phyloP scores from a whole-genome alignment of 2,888 invertebrate genomes.

The Dusona sp. region DNA sequence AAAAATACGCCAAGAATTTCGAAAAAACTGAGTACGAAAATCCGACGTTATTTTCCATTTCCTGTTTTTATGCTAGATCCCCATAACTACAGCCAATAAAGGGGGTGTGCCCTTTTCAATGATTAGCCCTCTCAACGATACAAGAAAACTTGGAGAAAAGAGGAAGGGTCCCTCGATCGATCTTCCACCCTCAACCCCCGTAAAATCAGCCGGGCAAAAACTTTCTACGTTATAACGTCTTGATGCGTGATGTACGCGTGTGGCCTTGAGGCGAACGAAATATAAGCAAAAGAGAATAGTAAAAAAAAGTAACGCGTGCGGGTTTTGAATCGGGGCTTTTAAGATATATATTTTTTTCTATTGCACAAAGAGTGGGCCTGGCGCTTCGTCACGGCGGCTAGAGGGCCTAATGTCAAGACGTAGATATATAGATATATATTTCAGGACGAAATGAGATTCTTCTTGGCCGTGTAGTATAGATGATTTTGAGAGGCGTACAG shows the following conservation, averaged over 20 bases:
- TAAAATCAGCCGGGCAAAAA: not conserved
- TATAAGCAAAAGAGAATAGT: slow-evolving; percentile 60
- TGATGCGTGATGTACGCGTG: slow-evolving; percentile 73
- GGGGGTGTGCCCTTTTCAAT: slow-evolving; percentile 22
- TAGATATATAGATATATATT: not conserved
- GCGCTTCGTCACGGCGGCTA: slow-evolving; percentile 78
- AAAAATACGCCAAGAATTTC: not conserved
- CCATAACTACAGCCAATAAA: not conserved
- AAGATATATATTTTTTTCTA: slow-evolving; percentile 51
- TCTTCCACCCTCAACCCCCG: slow-evolving; percentile 49
- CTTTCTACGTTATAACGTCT: slow-evolving; percentile 74
- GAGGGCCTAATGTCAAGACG: slow-evolving; percentile 69
- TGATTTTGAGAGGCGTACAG: slow-evolving; percentile 12
- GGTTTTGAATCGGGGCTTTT: slow-evolving; percentile 55
- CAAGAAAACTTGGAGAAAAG: not conserved
- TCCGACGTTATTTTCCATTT: not conserved
- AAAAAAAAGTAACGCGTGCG: slow-evolving; percentile 61
- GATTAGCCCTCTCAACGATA: slow-evolving; percentile 59
- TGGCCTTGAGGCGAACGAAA: slow-evolving; percentile 51
- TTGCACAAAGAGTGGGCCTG: slow-evolving; percentile 72
- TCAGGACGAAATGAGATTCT: slow-evolving; percentile 17
- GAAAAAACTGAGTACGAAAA: not conserved
- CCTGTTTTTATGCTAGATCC: slow-evolving; percentile 1
- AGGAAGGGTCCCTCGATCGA: slow-evolving; percentile 25
- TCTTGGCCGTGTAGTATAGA: slow-evolving; percentile 32